phyloP scores from a whole-genome alignment of 2,888 invertebrate genomes.

The Gymnocheta viridis region DNA sequence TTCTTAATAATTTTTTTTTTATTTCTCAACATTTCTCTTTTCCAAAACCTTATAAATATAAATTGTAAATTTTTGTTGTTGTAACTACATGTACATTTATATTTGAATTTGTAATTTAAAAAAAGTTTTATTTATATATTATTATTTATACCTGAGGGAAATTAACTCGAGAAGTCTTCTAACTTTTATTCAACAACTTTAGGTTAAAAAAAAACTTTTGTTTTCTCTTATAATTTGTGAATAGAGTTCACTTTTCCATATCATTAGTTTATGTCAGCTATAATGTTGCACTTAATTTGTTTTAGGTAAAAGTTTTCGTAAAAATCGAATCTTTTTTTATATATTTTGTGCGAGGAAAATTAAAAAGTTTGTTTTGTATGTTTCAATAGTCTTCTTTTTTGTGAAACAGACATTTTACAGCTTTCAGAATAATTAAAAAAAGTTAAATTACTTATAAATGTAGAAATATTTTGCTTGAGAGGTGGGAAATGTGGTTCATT shows the following conservation, averaged over 20 bases:
- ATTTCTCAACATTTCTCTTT: not conserved
- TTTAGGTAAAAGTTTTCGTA: not conserved
- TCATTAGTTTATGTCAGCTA: slow-evolving; percentile 30
- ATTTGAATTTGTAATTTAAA: too few species aligned
- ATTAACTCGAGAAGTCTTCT: not conserved
- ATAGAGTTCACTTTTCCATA: not conserved
- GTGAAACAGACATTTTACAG: not conserved
- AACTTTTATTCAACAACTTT: not conserved
- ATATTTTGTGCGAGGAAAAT: not conserved
- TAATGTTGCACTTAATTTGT: slow-evolving; percentile 9
- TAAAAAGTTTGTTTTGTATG: not conserved
- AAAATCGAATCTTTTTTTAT: not conserved
- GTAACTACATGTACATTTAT: not conserved
- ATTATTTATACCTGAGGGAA: slow-evolving; percentile 6
- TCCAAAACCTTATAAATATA: not conserved
- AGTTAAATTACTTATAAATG: not conserved
- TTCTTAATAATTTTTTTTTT: not conserved
- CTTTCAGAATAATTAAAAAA: too few species aligned
- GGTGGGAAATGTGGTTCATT: not conserved
- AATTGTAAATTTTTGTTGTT: not conserved
- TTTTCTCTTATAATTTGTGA: not conserved
- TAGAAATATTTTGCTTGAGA: not conserved
- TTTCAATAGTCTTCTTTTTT: not conserved
- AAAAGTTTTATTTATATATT: not conserved
- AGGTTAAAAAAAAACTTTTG: not conserved